Percentiles rank a stretch among this genome's conserved stretches.
Conservation (phyloP, 1,140 invertebrate species). For the Goniozus legneri region DNA sequence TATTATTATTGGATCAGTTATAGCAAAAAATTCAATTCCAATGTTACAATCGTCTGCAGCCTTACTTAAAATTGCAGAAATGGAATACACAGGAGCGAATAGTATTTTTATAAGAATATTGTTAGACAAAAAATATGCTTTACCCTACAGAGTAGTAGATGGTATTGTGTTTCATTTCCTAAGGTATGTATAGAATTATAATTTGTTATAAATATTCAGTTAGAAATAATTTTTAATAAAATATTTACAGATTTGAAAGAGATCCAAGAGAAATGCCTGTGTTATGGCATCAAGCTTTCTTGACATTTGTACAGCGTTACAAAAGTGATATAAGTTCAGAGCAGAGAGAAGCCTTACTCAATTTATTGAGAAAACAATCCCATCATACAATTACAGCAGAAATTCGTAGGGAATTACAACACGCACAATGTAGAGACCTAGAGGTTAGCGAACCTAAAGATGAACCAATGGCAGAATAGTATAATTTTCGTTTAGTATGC, state of each 20-base stretch:
- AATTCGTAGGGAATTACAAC: conserved; percentile 78
- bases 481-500: background rate
- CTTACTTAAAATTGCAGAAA: conserved; percentile 93
- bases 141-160: conserved; percentile 94
- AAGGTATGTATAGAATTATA: conserved; percentile 57
- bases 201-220: conserved; percentile 5
- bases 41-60: conserved; percentile 95
- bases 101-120: conserved; percentile 94
- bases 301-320: conserved; percentile 94
- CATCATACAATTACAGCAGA: conserved; percentile 83
- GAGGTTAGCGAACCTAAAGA: conserved; percentile 49
- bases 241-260: conserved; percentile 69
- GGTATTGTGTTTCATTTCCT: conserved; percentile 95
- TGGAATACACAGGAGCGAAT: conserved; percentile 97
- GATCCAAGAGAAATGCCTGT: conserved; percentile 86
- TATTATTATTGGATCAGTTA: conserved; percentile 88
- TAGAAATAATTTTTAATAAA: conserved; percentile 8
- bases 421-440: conserved; percentile 77
- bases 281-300: conserved; percentile 92
- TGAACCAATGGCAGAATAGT: conserved; percentile 24
- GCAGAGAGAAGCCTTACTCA: conserved; percentile 82
- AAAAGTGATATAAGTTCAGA: conserved; percentile 92
- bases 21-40: conserved; percentile 90
- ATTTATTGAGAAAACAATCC: conserved; percentile 72
- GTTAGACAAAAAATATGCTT: conserved; percentile 96